phyloP scores from a whole-genome alignment of 2,113 vertebrate species.

The Gallinago paraguaiae region DNA sequence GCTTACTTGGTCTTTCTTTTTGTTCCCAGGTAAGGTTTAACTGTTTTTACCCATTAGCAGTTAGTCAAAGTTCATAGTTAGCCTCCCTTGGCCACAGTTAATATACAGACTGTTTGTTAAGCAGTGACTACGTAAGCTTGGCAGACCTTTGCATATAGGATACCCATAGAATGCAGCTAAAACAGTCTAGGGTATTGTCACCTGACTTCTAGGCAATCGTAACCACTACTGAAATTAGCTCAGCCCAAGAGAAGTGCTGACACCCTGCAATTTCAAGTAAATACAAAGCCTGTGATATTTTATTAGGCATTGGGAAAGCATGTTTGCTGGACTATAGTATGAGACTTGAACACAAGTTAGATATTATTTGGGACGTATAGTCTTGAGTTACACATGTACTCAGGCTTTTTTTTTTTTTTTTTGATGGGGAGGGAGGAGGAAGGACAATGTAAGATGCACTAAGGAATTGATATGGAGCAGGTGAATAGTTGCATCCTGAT shows the following conservation, averaged over 20 bases:
- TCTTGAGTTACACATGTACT: neutral
- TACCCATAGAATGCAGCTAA: neutral
- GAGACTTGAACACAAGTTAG: neutral
- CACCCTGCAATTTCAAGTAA: neutral
- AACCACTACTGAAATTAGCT: neutral
- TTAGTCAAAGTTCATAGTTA: neutral
- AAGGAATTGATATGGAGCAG: neutral
- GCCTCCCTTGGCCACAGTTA: neutral
- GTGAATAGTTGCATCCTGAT: neutral
- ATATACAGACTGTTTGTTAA: rapidly evolving
- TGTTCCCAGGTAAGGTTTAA: neutral
- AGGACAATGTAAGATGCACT: neutral
- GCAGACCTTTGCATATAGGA: neutral
- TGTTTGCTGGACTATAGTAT: neutral
- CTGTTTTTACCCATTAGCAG: neutral
- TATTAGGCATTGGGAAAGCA: neutral
- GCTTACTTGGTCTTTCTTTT: neutral
- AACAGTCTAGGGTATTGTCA: neutral
- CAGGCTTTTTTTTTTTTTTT: neutral
- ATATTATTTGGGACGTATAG: neutral
- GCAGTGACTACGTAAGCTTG: neutral
- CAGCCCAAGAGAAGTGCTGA: neutral
- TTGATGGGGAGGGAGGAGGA: neutral
- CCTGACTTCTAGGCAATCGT: neutral
- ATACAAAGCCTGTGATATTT: neutral